phyloP scores from a whole-genome alignment of 2,797 vertebrate genomes.

The Lates japonicus region DNA sequence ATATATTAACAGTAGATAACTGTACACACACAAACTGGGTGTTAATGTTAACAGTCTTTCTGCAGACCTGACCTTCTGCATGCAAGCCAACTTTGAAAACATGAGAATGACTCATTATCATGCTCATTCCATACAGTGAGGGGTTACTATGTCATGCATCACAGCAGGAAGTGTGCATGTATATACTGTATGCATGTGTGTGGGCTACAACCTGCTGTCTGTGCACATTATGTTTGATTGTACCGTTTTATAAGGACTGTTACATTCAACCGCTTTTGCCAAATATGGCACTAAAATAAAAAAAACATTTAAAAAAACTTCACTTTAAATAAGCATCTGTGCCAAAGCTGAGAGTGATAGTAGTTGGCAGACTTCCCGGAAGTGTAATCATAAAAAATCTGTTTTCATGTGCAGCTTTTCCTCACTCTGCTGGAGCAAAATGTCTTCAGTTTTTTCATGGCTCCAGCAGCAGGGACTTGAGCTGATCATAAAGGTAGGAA shows the following conservation, averaged over 20 bases:
- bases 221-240: constrained; percentile 43
- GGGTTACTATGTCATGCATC: neutral
- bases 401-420: constrained; percentile 69
- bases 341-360: constrained; percentile 63
- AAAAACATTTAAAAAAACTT: constrained; percentile 4
- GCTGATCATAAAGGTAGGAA: constrained; percentile 66
- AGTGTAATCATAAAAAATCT: constrained; percentile 66
- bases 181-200: constrained; percentile 3
- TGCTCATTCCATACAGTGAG: constrained; percentile 7
- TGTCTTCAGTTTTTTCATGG: constrained; percentile 63
- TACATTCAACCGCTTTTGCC: constrained; percentile 34
- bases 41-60: neutral
- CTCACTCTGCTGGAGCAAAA: constrained; percentile 66
- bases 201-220: constrained; percentile 20
- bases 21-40: neutral
- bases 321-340: constrained; percentile 68
- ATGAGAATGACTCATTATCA: constrained; percentile 24
- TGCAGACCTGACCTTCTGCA: constrained; percentile 23
- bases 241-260: constrained; percentile 44
- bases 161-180: constrained; percentile 13
- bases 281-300: constrained; percentile 47
- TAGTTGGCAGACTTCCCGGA: constrained; percentile 72
- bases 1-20: neutral
- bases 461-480: constrained; percentile 47
- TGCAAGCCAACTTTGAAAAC: constrained; percentile 1